These are phyloP conservation scores for Gasterosteus nipponicus DNA, from an alignment of 2,113 vertebrate genomes.

Conservation along the genomic window DNA sequence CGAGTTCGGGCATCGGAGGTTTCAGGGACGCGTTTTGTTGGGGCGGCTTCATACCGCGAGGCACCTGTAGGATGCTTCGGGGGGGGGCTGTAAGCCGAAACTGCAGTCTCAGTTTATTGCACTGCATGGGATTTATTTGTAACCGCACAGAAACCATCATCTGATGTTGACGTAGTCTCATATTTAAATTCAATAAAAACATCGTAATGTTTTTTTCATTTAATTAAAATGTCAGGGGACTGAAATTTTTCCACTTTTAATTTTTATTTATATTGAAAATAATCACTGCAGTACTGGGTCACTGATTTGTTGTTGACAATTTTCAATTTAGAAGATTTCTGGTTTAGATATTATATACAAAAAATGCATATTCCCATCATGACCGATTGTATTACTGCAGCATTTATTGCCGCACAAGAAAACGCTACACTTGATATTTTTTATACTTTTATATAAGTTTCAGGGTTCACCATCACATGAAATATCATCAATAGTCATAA, in stretches of 20 bases:
- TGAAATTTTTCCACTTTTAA: neutral
- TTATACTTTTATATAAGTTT: no score
- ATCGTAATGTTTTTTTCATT: neutral
- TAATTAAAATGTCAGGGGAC: neutral
- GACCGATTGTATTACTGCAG: no score
- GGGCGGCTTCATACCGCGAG: neutral
- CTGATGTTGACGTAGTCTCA: neutral
- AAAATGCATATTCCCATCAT: no score
- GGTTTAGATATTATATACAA: neutral
- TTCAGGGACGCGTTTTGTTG: constrained; percentile 10
- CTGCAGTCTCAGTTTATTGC: neutral
- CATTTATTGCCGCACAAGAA: no score
- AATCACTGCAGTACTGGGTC: neutral
- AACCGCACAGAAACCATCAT: neutral
- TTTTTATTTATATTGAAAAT: neutral
- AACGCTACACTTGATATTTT: no score
- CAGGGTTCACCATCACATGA: no score
- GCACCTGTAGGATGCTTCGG: constrained; percentile 30
- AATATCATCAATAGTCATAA: no score
- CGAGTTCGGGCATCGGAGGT: neutral
- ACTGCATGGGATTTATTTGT: neutral
- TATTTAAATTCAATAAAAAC: neutral
- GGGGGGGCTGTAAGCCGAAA: neutral
- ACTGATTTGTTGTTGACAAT: neutral
- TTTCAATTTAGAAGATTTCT: neutral